phyloP scores from a whole-genome alignment of 2,888 invertebrate genomes.

The Lasioglossum oenotherae region DNA sequence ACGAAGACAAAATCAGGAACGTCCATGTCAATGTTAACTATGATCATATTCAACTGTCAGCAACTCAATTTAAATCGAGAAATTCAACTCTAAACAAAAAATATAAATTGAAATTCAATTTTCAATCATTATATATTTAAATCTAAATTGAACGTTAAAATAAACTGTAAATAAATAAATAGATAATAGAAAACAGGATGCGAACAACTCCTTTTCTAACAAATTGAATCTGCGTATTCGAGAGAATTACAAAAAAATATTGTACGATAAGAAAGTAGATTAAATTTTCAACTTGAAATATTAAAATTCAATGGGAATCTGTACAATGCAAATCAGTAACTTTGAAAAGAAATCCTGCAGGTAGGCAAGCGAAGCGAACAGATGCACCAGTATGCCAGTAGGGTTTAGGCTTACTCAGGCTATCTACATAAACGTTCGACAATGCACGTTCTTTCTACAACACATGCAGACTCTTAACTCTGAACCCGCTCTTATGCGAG shows the following conservation, averaged over 20 bases:
- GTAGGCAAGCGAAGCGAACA: slow-evolving; percentile 54
- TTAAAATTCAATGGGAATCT: neutral
- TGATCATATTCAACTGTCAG: too few species aligned
- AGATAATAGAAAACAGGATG: neutral
- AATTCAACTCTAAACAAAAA: too few species aligned
- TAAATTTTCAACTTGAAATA: neutral
- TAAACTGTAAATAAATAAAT: too few species aligned
- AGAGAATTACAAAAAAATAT: neutral
- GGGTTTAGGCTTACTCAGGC: slow-evolving; percentile 8
- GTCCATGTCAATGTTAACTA: too few species aligned
- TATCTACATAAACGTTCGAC: neutral
- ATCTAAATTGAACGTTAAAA: too few species aligned
- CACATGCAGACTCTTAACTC: neutral
- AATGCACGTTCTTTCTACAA: neutral
- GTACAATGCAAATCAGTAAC: neutral
- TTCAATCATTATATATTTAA: too few species aligned
- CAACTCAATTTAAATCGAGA: too few species aligned
- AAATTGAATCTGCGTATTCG: neutral
- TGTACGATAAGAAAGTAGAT: neutral
- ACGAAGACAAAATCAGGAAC: too few species aligned
- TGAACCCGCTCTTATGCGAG: neutral
- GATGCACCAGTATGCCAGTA: slow-evolving; percentile 17
- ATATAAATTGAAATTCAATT: too few species aligned
- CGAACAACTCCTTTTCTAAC: neutral
- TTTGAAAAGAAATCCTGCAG: slow-evolving; percentile 26